Base-by-base conservation (phyloP, 2,888 invertebrate species). In the Tipula helvola region DNA sequence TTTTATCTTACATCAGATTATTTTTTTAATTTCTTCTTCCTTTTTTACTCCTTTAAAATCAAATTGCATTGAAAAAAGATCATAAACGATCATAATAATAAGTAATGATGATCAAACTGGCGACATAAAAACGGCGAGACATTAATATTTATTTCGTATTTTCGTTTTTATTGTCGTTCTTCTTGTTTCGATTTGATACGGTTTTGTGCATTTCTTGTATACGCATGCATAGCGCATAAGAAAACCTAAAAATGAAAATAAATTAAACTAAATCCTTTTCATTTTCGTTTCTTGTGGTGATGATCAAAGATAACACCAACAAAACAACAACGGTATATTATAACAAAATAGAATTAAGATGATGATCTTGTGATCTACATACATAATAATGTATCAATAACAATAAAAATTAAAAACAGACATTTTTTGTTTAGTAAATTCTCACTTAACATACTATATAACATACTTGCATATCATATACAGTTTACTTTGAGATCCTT, bases 21-120 rank as follows among this genome's bases (percentile, higher is more conserved):
- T 52, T 52, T 52, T 52, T 44, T 10, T 44, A 12, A 71, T 71
- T 71, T 71, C 71, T 71, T 71, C 71, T 71, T 71, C 71, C 71
- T 71, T 71, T 28, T 71, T 28, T 71, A 71, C 71, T 71, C 71
- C 71, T 71, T 71, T 71, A 71, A 71, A 28, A 71, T 71, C 28
- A 71, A 71, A 71, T 71, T 71, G 71, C 71, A 71, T 71, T 71
- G 71, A 71, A 71, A 71, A 71, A 71, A 71, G 71, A 71, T 71
- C 71, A 71, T 71, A 71, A 71, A 71, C 71, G 71, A 71, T 71
- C 71, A 71, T 71, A 71, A 71, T 71, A 71, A 71, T 71, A 71
- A 71, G 71, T 71, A 71, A 71, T 71, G 71, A 71, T 71, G 71
- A 71, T 71, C 71, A 71, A 71, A 28, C 71, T 71, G 71, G 71